Evolutionary conservation across 2,797 vertebrate species (phyloP).

Genomic region (Heliangelus exortis): DNA sequence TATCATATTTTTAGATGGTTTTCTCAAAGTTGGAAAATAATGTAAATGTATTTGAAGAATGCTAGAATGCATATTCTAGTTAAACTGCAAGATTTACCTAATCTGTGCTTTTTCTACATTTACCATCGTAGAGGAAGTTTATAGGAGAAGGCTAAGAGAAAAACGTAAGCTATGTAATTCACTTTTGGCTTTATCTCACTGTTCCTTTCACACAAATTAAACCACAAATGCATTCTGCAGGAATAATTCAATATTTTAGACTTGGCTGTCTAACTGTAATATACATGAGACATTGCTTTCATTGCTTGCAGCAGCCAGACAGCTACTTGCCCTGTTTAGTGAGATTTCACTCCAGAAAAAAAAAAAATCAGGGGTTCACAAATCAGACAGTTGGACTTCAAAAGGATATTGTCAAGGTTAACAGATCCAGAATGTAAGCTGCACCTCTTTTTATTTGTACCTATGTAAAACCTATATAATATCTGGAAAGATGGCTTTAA

Average conservation of each 20-base stretch:
- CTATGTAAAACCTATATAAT: neutral
- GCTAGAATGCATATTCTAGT: conserved; percentile 37
- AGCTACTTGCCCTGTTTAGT: conserved; percentile 18
- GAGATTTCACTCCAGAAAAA: neutral
- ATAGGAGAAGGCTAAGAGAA: conserved; percentile 87
- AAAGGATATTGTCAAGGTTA: conserved; percentile 26
- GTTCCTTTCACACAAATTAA: conserved; percentile 40
- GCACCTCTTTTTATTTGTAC: neutral
- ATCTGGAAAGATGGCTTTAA: neutral
- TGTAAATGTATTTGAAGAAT: neutral
- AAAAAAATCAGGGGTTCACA: neutral
- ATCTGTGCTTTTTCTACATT: conserved; percentile 73
- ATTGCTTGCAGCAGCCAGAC: conserved; percentile 58
- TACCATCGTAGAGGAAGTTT: conserved; percentile 85
- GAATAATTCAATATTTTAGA: conserved; percentile 36
- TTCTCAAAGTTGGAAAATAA: neutral
- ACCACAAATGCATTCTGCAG: conserved; percentile 48
- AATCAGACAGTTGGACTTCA: conserved; percentile 27
- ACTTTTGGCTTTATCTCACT: conserved; percentile 55
- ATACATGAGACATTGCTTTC: neutral
- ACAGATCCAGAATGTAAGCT: neutral
- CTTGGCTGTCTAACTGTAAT: conserved; percentile 17
- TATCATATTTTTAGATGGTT: neutral
- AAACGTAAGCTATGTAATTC: conserved; percentile 82
- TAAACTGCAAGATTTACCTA: conserved; percentile 50